Evolutionary conservation across 1,140 invertebrate species (phyloP), one percentile per base, ranked within the genome.

Genomic region (Ostrea denselamellosa): DNA sequence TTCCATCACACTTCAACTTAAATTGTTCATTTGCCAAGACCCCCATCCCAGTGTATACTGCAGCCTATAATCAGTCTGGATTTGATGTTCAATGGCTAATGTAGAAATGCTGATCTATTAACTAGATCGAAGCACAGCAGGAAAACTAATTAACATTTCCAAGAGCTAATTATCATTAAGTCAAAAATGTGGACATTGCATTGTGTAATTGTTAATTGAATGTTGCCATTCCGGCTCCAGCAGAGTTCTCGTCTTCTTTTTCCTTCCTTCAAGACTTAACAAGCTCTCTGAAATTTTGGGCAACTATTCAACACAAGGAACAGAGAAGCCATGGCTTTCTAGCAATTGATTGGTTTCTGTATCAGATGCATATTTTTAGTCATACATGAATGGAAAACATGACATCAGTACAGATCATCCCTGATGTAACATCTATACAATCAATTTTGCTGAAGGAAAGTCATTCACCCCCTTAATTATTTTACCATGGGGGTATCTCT

Each of bases 111-210:
- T 71, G 68, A 71, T 71, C 68, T 71, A 77, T 34, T 77, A 44
- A 44, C 34, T 44, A 25, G 28, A 25, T 77, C 14, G 25, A 77
- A 77, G 25, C 68, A 77, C 68, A 77, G 68, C 68, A 77, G 68
- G 68, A 77, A 77, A 77, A 77, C 68, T 77, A 77, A 77, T 77
- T 77, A 77, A 77, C 68, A 77, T 77, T 77, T 34, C 22, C 68
- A 77, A 77, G 68, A 77, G 28, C 25, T 77, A 77, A 77, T 77
- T 77, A 77, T 77, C 68, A 77, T 77, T 77, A 77, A 77, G 22
- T 77, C 25, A n/a, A 77, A 77, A 14, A 62, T 62, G 56, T 62
- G 56, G 56, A 62, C 56, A 62, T 17, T 22, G 68, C 28, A 77
- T 34, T 77, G 68, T 77, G 28, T 77, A 77, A 77, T 77, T 9